phyloP scores from a whole-genome alignment of 1,140 invertebrate genomes.

The Heliconius hewitsoni region DNA sequence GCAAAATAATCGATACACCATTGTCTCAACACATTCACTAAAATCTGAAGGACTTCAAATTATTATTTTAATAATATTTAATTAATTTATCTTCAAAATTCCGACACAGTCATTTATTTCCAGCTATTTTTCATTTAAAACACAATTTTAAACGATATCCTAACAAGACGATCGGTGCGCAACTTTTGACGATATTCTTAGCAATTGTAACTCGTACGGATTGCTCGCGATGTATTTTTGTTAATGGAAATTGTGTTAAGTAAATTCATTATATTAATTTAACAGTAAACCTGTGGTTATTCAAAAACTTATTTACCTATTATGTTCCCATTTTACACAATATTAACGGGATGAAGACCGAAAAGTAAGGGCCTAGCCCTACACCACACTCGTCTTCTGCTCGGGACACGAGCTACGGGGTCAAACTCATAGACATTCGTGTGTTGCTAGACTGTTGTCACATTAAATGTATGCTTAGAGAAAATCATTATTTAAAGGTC shows the following conservation, averaged over 20 bases:
- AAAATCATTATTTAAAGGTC: not conserved
- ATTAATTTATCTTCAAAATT: slow-evolving; percentile 18
- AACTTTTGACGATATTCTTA: slow-evolving; percentile 78
- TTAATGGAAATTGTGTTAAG: slow-evolving; percentile 44
- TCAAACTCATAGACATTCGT: slow-evolving; percentile 79
- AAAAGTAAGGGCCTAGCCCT: slow-evolving; percentile 79
- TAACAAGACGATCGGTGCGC: slow-evolving; percentile 65
- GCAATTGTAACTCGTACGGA: slow-evolving; percentile 62
- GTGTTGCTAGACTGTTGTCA: slow-evolving; percentile 58
- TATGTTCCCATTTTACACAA: slow-evolving; percentile 80
- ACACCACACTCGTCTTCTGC: slow-evolving; percentile 76
- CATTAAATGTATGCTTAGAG: not conserved
- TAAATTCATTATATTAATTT: slow-evolving; percentile 31
- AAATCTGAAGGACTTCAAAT: slow-evolving; percentile 43
- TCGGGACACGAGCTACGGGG: slow-evolving; percentile 79
- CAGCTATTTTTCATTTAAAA: slow-evolving; percentile 32
- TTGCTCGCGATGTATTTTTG: slow-evolving; percentile 65
- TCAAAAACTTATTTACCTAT: slow-evolving; percentile 75
- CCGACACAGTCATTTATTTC: not conserved
- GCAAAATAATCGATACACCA: slow-evolving; percentile 82
- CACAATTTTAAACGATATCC: slow-evolving; percentile 38
- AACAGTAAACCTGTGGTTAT: slow-evolving; percentile 37
- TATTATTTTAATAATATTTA: slow-evolving; percentile 23
- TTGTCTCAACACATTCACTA: slow-evolving; percentile 78
- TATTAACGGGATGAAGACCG: slow-evolving; percentile 70